Evolutionary conservation across 2,888 invertebrate genomes (phyloP).

Genomic region (Callimorpha dominula): DNA sequence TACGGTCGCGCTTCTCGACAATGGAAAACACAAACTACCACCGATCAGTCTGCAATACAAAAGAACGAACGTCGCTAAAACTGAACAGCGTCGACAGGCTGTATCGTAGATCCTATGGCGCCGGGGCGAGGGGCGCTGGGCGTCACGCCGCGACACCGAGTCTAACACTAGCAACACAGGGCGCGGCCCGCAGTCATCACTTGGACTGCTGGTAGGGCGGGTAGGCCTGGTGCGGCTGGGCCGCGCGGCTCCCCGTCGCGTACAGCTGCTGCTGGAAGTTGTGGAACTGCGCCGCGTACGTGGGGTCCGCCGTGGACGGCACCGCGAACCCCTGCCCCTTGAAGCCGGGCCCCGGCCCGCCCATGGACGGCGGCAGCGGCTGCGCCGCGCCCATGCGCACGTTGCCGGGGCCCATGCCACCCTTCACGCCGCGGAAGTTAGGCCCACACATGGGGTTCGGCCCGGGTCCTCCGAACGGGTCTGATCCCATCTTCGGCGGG

Average conservation of each 20-base stretch:
- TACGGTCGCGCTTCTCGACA: constrained; percentile 46
- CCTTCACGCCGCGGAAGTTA: constrained; percentile 77
- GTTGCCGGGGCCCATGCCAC: constrained; percentile 70
- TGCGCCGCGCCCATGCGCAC: constrained; percentile 87
- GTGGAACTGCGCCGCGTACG: constrained; percentile 98
- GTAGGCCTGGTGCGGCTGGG: constrained; percentile 79
- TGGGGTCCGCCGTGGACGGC: constrained; percentile 95
- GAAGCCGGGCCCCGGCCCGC: constrained; percentile 89
- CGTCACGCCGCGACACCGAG: constrained; percentile 25
- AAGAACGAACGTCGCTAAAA: constrained; percentile 46
- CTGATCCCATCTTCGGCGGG: constrained; percentile 79
- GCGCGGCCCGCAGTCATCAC: constrained; percentile 69
- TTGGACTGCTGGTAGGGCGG: constrained; percentile 83
- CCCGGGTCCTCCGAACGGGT: constrained; percentile 67
- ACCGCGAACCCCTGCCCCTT: constrained; percentile 94
- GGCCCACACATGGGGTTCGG: constrained; percentile 75
- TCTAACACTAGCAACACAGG: constrained; percentile 33
- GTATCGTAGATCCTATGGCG: constrained; percentile 5
- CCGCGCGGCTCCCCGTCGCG: constrained; percentile 89
- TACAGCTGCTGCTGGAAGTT: constrained; percentile 98
- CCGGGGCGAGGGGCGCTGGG: constrained; percentile 20
- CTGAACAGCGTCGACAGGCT: constrained; percentile 35
- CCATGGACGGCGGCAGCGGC: constrained; percentile 93
- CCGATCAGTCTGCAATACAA: constrained; percentile 52
- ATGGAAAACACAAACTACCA: constrained; percentile 49